phyloP scores from a whole-genome alignment of 2,888 invertebrate genomes.

The Ernsta delagoae region DNA sequence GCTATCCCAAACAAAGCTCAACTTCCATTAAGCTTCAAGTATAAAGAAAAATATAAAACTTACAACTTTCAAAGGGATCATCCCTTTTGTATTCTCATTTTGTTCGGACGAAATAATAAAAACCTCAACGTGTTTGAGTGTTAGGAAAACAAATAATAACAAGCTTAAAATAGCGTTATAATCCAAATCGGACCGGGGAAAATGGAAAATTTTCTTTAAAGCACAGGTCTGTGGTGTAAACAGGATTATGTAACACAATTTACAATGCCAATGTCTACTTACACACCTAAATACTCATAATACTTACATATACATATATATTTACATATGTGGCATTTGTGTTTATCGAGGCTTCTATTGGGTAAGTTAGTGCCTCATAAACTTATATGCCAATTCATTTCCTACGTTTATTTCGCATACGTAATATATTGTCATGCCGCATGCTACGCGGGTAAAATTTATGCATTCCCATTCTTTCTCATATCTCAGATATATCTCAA shows the following conservation, averaged over 20 bases:
- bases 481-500: conserved; percentile 16
- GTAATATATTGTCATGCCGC: conserved; percentile 6
- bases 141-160: conserved; percentile 48
- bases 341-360: too few species aligned
- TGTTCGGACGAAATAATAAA: conserved; percentile 60
- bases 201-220: not conserved
- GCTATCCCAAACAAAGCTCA: conserved; percentile 64
- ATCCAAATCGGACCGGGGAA: not conserved
- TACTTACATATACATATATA: not conserved
- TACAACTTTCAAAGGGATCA: conserved; percentile 71
- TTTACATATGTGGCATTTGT: not conserved
- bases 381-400: conserved; percentile 2
- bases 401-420: conserved; percentile 2
- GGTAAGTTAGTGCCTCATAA: not conserved
- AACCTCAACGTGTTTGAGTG: conserved; percentile 55
- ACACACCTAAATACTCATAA: too few species aligned
- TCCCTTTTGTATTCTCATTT: conserved; percentile 66
- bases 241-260: not conserved
- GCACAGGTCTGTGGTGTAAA: not conserved
- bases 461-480: conserved; percentile 15
- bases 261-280: too few species aligned
- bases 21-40: conserved; percentile 70
- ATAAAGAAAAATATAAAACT: conserved; percentile 75
- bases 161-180: not conserved
- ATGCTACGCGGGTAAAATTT: conserved; percentile 2